Conservation (phyloP, 2,888 invertebrate species). For the Cheilosia impressa region DNA sequence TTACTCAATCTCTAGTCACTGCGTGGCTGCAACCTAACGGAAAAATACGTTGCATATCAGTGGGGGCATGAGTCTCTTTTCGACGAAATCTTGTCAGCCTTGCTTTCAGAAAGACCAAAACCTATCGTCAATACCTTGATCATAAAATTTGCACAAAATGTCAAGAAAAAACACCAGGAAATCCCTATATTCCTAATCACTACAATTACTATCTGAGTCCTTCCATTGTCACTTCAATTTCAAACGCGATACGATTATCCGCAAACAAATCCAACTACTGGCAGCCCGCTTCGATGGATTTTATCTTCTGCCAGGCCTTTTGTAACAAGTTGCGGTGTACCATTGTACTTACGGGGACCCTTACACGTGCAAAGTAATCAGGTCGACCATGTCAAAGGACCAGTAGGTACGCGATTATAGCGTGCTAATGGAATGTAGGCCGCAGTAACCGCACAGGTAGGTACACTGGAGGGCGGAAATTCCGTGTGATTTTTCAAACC, state of each 20-base stretch:
- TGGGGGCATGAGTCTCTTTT: no score
- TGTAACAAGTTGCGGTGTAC: neutral
- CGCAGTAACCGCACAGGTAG: neutral
- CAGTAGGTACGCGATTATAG: neutral
- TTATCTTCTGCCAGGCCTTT: neutral
- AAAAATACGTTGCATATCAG: no score
- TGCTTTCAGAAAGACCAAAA: no score
- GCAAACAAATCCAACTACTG: neutral
- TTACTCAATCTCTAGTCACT: no score
- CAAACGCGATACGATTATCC: neutral
- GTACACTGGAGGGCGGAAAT: neutral
- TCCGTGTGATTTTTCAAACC: no score
- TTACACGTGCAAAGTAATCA: neutral
- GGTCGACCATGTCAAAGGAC: neutral
- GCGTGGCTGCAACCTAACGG: no score
- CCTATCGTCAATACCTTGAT: no score
- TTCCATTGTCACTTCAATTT: neutral
- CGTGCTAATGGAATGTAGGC: neutral
- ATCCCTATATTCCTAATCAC: no score
- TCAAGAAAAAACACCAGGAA: no score
- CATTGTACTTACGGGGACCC: neutral
- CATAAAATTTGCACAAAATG: no score
- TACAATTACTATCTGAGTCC: neutral
- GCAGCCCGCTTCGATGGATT: neutral
- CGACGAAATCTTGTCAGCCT: no score